Conservation (phyloP, 2,113 vertebrate genomes). For the Zosterops hypoxanthus region DNA sequence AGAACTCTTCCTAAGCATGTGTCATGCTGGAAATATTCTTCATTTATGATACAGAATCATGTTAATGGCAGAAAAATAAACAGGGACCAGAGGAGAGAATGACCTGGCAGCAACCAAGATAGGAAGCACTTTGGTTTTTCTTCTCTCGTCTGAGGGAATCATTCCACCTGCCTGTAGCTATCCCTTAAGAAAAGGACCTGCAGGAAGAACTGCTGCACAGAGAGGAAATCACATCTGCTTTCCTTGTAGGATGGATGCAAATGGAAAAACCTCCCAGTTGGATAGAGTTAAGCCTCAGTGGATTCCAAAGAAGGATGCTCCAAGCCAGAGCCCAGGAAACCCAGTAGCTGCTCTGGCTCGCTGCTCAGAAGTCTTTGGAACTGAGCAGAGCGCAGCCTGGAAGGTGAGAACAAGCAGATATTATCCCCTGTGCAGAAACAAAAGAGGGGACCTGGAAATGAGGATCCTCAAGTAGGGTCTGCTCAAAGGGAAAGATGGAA, state of each 20-base stretch:
- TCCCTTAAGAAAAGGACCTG: background rate
- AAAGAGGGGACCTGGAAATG: background rate
- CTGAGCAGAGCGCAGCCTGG: background rate
- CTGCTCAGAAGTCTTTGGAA: background rate
- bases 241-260: background rate
- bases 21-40: background rate
- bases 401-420: background rate
- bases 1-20: background rate
- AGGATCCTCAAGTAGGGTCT: background rate
- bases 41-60: background rate
- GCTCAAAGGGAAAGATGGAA: background rate
- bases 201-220: background rate
- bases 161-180: background rate
- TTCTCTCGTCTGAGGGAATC: background rate
- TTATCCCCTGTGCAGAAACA: background rate
- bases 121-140: background rate
- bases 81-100: background rate
- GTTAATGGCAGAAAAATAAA: background rate
- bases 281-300: background rate
- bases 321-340: background rate
- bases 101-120: background rate
- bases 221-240: background rate
- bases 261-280: background rate
- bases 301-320: background rate
- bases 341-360: fast-evolving